Evolutionary conservation across 2,113 vertebrate species (phyloP).

Genomic region (Dicentrarchus labrax): DNA sequence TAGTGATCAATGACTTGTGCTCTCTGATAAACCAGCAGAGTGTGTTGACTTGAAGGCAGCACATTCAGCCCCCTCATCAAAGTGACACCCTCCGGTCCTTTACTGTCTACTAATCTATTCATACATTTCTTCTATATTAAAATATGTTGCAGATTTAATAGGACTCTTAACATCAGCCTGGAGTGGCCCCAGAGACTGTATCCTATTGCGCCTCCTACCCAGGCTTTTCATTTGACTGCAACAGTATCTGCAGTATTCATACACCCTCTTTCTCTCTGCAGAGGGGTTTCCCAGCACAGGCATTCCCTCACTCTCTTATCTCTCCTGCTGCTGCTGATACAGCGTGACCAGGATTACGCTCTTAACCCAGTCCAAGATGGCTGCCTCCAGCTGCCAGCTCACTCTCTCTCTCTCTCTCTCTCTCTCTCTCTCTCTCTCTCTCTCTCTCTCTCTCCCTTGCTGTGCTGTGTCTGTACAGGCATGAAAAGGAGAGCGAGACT

Average conservation of each 20-base stretch:
- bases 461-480: conserved; percentile 17
- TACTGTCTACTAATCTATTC: conserved; percentile 5
- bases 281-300: conserved; percentile 73
- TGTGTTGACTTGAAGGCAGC: neutral
- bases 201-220: conserved; percentile 26
- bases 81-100: neutral
- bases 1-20: neutral
- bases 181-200: conserved; percentile 22
- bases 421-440: conserved; percentile 16
- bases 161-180: conserved; percentile 15
- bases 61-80: conserved; percentile 12
- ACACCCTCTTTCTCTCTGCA: conserved; percentile 44
- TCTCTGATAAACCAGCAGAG: neutral
- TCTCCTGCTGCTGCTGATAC: conserved; percentile 73
- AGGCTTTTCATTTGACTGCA: conserved; percentile 58
- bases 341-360: conserved; percentile 73
- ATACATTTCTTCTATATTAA: neutral
- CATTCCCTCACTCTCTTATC: conserved; percentile 73
- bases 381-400: conserved; percentile 56
- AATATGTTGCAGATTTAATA: conserved; percentile 33
- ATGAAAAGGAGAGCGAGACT: conserved; percentile 25
- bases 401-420: neutral
- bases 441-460: neutral
- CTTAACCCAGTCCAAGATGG: conserved; percentile 78
- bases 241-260: conserved; percentile 63